A percentile compares a stretch with the other conserved stretches of the same genome.
Conservation (phyloP, 2,113 vertebrate species). For the Fulmarus glacialis region DNA sequence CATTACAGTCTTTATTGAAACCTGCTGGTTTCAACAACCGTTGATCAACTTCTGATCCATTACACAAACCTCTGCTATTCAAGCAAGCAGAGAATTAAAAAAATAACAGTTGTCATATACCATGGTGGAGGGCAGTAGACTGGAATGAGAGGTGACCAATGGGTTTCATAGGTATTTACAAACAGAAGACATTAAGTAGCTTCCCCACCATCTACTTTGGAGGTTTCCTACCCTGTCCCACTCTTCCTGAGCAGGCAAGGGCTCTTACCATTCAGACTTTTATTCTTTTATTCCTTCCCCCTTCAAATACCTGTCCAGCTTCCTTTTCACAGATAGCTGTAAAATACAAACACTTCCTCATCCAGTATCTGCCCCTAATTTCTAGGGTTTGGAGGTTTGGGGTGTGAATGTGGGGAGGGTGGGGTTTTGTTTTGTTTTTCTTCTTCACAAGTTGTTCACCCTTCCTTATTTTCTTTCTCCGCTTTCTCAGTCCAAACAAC, state of each 20-base stretch:
- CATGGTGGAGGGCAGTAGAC: not conserved
- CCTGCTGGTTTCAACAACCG: not conserved
- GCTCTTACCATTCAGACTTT: not conserved
- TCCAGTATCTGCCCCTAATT: not conserved
- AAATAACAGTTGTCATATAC: not conserved
- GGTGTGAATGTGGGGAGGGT: not conserved
- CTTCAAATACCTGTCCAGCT: not conserved
- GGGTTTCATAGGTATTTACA: not conserved
- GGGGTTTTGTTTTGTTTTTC: not conserved
- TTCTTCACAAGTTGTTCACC: not conserved
- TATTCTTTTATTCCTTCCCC: not conserved
- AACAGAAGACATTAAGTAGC: not conserved
- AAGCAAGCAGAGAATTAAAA: not conserved
- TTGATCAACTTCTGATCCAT: not conserved
- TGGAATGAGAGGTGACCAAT: not conserved
- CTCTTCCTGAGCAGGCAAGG: not conserved
- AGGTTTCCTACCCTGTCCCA: not conserved
- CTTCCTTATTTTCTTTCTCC: not conserved
- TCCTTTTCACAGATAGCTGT: not conserved
- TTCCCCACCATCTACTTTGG: not conserved
- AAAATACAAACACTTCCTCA: not conserved
- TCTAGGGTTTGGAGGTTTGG: not conserved
- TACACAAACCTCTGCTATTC: not conserved
- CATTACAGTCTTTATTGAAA: not conserved
- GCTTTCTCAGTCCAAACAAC: not conserved